These are phyloP conservation scores for Palloptera scutellata DNA, from an alignment of 2,888 invertebrate genomes.

Conservation along the genomic window DNA sequence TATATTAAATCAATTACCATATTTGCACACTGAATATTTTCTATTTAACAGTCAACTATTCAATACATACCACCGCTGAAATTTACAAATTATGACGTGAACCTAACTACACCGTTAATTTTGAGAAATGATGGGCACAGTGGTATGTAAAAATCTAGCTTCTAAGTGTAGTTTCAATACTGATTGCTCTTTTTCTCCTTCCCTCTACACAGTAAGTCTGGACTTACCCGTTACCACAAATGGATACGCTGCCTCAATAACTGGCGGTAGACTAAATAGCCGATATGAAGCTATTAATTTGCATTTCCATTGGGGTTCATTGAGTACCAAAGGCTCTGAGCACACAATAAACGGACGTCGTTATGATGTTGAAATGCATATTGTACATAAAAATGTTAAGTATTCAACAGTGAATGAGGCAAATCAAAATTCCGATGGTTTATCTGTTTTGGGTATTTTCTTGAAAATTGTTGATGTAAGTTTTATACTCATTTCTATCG, in stretches of 20 bases:
- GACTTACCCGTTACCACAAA: constrained; percentile 45
- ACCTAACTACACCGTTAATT: constrained; percentile 68
- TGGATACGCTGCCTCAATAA: constrained; percentile 42
- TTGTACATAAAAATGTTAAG: constrained; percentile 72
- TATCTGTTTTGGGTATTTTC: constrained; percentile 72
- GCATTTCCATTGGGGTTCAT: constrained; percentile 76
- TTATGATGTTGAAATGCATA: constrained; percentile 71
- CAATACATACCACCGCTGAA: constrained; percentile 43
- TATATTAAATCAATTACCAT: too few relatives aligned
- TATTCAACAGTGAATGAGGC: constrained; percentile 67
- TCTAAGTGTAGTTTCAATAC: too few relatives aligned
- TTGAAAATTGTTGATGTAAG: constrained; percentile 62
- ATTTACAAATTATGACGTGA: constrained; percentile 69
- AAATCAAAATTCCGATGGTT: constrained; percentile 65
- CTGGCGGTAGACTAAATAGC: constrained; percentile 44
- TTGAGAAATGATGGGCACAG: constrained; percentile 77
- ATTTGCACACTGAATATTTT: too few relatives aligned
- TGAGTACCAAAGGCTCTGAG: constrained; percentile 72
- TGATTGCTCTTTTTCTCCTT: constrained; percentile 3
- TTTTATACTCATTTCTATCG: neutral
- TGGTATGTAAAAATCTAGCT: constrained; percentile 41
- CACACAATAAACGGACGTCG: constrained; percentile 58
- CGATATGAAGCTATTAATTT: constrained; percentile 48
- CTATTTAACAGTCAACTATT: constrained; percentile 40
- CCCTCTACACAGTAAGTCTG: constrained; percentile 44